Base-by-base conservation (phyloP, 2,797 vertebrate species). In the Trematomus bernacchii region DNA sequence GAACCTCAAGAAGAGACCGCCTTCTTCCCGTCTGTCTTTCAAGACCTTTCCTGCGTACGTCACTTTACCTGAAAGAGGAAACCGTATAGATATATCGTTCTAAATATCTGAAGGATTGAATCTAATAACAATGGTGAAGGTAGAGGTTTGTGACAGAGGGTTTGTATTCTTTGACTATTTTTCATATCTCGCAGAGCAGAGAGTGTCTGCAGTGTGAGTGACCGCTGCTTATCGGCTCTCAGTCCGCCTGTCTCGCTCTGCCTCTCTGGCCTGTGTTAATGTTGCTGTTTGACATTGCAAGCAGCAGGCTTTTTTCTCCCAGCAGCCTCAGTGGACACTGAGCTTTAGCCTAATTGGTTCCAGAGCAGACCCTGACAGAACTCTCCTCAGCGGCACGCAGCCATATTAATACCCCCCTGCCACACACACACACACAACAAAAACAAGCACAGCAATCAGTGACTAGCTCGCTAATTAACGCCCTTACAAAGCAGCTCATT, bases 401-500 rank as follows among this genome's bases (percentile, higher is more conserved):
- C 91, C 95, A 96, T 95, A 96, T 96, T 97, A 96, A 97, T 97
- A 91, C 88, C 80, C 96, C 93, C 89, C 78, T 53, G 89, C 95
- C 93, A 13, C 30, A 51, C 64, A 47, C 58, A 54, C 79, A 76
- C 82, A 79, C 80, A 74, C 67, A 90, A 80, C 80, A 96, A 97
- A 96, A 97, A 97, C 90, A 97, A 96, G 97, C 96, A 96, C 84
- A 94, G 96, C 96, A 99, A 98, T 98, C 97, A 96, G 96, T 94
- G 96, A 95, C 96, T 96, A 96, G 97, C 96, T 96, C 93, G 91
- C 97, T 98, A 99, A 99, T 99, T 99, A 99, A 96, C 95, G 95
- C 95, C 96, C 95, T 97, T 97, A 97, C 96, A 98, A 97, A 97
- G 96, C 94, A 96, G 96, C 97, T 98, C 96, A 98, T 99, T 99